Conservation (phyloP, 2,113 vertebrate species). For the Opisthocomus hoazin region DNA sequence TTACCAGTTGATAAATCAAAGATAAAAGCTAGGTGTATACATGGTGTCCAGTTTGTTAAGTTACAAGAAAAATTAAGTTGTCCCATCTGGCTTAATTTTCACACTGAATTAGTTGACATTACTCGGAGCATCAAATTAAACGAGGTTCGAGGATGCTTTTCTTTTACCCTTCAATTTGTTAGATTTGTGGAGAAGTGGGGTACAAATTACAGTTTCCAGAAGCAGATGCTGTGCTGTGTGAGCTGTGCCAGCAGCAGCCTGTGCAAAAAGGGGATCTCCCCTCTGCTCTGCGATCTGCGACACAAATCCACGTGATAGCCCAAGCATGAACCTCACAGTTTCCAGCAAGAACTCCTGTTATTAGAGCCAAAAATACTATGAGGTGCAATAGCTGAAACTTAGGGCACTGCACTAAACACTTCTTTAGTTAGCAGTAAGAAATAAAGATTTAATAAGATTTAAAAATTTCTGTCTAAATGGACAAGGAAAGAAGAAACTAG, state of each 20-base stretch:
- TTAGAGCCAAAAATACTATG: not conserved
- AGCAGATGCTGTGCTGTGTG: not conserved
- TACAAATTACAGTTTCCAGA: not conserved
- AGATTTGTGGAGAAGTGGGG: not conserved
- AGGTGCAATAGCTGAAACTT: not conserved
- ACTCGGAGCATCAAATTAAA: not conserved
- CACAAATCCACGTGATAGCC: accelerated
- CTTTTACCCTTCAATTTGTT: not conserved
- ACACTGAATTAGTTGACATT: not conserved
- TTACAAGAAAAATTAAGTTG: not conserved
- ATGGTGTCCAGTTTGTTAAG: not conserved
- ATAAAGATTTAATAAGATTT: not conserved
- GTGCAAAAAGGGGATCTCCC: not conserved
- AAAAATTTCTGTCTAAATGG: not conserved
- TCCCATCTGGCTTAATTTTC: not conserved
- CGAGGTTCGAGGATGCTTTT: not conserved
- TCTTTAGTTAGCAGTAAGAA: not conserved
- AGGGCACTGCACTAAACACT: not conserved
- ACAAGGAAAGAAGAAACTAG: not conserved
- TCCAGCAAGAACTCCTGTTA: not conserved
- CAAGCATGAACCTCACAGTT: not conserved
- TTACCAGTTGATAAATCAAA: accelerated
- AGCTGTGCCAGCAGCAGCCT: not conserved
- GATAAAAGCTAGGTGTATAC: not conserved
- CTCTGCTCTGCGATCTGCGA: not conserved